Conservation (phyloP, 2,888 invertebrate species). For the Scaptomyza parva region DNA sequence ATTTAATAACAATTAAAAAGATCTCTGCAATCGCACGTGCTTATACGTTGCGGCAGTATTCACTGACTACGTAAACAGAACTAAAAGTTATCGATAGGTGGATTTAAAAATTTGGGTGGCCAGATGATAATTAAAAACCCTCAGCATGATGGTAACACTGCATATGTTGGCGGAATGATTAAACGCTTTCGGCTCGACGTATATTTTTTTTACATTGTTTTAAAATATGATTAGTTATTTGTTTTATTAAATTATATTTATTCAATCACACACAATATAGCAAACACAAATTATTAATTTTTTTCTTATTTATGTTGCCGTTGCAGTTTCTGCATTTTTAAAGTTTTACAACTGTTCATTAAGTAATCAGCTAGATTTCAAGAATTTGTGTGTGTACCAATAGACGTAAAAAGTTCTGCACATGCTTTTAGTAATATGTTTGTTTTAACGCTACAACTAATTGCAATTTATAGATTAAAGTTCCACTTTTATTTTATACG, state of each 20-base stretch:
- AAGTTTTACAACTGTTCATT: slow-evolving; percentile 65
- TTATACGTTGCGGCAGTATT: slow-evolving; percentile 6
- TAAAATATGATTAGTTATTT: slow-evolving; percentile 7
- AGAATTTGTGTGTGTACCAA: slow-evolving; percentile 26
- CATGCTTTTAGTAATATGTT: slow-evolving; percentile 16
- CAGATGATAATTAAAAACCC: neutral
- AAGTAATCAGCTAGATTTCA: slow-evolving; percentile 56
- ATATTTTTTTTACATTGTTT: neutral
- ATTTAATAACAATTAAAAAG: slow-evolving; percentile 26
- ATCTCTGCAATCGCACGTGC: slow-evolving; percentile 57
- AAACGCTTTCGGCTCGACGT: neutral
- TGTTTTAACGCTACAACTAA: slow-evolving; percentile 33
- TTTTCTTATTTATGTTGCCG: slow-evolving; percentile 31
- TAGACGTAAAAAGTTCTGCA: slow-evolving; percentile 21
- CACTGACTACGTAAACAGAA: slow-evolving; percentile 6
- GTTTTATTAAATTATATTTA: slow-evolving; percentile 70
- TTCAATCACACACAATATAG: slow-evolving; percentile 77
- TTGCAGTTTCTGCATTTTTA: slow-evolving; percentile 59
- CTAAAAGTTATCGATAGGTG: slow-evolving; percentile 21
- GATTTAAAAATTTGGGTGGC: neutral
- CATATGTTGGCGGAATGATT: neutral
- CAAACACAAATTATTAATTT: slow-evolving; percentile 62
- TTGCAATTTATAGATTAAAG: slow-evolving; percentile 27
- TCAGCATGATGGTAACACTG: neutral
- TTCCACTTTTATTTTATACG: slow-evolving; percentile 41